These are phyloP conservation scores for Artibeus jamaicensis DNA, from an alignment of 2,797 vertebrate genomes.

Conservation along the genomic window DNA sequence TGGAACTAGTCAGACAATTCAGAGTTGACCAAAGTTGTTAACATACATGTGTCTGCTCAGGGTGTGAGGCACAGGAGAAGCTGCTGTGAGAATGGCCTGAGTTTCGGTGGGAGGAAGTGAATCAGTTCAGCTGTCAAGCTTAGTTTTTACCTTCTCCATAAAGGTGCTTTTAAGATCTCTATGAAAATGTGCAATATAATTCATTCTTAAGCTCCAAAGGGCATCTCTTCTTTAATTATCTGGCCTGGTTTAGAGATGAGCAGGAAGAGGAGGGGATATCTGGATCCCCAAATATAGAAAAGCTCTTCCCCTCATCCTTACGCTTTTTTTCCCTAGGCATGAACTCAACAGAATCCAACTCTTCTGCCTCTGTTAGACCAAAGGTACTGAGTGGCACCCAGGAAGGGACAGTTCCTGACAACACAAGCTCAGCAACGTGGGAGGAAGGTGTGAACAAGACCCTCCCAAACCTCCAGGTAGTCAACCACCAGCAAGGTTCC, in stretches of 20 bases:
- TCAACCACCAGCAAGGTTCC: slow-evolving; percentile 77
- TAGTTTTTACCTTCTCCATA: not conserved
- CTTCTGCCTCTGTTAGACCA: slow-evolving; percentile 77
- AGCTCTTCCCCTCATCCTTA: slow-evolving; percentile 59
- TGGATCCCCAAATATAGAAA: slow-evolving; percentile 66
- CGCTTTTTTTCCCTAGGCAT: slow-evolving; percentile 78
- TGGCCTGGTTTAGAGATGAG: not conserved
- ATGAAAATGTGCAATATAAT: not conserved
- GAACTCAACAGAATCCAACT: slow-evolving; percentile 81
- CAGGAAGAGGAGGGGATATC: slow-evolving; percentile 20
- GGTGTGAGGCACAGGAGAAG: not conserved
- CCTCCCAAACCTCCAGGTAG: slow-evolving; percentile 35
- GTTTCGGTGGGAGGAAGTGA: not conserved
- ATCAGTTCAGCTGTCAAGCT: not conserved
- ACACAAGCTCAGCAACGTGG: slow-evolving; percentile 73
- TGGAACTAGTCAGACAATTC: not conserved
- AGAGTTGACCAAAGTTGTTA: not conserved
- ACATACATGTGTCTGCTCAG: not conserved
- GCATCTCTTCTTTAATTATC: slow-evolving; percentile 34
- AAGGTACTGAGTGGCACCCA: slow-evolving; percentile 51
- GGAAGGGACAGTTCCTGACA: slow-evolving; percentile 73
- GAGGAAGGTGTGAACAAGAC: slow-evolving; percentile 60
- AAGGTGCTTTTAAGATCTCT: not conserved
- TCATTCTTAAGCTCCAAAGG: not conserved
- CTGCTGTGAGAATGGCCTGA: not conserved